Conservation (phyloP, 2,113 vertebrate genomes). For the Amphiprion ocellaris region DNA sequence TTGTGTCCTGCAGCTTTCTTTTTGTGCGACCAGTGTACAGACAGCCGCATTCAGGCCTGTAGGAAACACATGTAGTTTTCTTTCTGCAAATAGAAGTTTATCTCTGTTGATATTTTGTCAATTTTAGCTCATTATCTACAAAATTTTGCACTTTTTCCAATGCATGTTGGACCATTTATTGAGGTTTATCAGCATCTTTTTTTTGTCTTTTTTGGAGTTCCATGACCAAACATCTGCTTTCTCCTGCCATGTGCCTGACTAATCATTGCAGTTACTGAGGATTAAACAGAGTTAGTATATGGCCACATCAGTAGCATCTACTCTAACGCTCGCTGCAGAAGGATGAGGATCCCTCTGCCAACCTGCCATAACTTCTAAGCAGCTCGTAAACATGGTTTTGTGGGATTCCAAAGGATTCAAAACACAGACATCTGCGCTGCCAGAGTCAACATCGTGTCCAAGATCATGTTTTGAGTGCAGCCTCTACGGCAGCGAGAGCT, state of each 20-base stretch:
- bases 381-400: constrained; percentile 35
- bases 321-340: constrained; percentile 7
- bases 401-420: constrained; percentile 31
- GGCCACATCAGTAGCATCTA: constrained; percentile 2
- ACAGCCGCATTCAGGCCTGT: no score
- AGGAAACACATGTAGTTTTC: no score
- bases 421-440: constrained; percentile 33
- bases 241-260: background rate
- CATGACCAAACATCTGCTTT: background rate
- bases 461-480: background rate
- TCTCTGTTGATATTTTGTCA: no score
- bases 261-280: constrained; percentile 13
- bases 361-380: constrained; percentile 19
- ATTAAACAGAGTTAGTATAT: background rate
- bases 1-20: no score
- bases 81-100: no score
- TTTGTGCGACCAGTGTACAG: no score
- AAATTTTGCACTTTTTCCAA: no score
- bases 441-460: constrained; percentile 34
- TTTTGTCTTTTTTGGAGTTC: background rate
- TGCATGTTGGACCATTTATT: no score
- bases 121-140: no score
- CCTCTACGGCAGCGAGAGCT: constrained; percentile 6
- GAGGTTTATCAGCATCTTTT: background rate
- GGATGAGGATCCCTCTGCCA: background rate